A percentile compares a stretch with the other conserved stretches of the same genome.
Evolutionary conservation across 1,140 invertebrate genomes (phyloP).

Genomic region (Idris sp.): DNA sequence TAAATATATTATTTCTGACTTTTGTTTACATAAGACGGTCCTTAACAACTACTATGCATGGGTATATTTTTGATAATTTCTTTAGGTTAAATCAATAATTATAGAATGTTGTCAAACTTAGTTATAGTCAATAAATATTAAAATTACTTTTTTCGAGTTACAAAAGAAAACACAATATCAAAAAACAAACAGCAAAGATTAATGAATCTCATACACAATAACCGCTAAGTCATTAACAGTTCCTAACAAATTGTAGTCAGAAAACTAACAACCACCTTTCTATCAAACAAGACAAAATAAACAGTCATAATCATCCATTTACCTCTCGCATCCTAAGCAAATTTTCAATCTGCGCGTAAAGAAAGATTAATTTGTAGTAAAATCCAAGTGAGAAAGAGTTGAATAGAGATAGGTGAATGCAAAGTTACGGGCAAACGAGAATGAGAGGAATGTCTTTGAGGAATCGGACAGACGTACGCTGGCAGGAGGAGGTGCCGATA

Average conservation of each 20-base stretch:
- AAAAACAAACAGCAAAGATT: too few relatives aligned
- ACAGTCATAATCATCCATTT: conserved; percentile 29
- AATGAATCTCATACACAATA: too few relatives aligned
- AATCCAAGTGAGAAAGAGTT: conserved; percentile 35
- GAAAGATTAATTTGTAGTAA: conserved; percentile 56
- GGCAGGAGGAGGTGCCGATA: conserved; percentile 74
- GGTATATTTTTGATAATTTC: too few relatives aligned
- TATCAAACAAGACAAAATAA: too few relatives aligned
- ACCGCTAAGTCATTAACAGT: background rate
- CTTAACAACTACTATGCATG: too few relatives aligned
- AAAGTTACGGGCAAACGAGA: conserved; percentile 19
- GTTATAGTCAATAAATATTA: too few relatives aligned
- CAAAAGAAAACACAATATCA: too few relatives aligned
- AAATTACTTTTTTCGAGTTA: too few relatives aligned
- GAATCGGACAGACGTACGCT: conserved; percentile 62
- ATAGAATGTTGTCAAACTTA: too few relatives aligned
- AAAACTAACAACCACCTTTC: conserved; percentile 9
- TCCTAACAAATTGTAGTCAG: background rate
- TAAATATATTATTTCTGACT: too few relatives aligned
- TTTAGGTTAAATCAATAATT: too few relatives aligned
- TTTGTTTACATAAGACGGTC: too few relatives aligned
- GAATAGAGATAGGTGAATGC: conserved; percentile 28
- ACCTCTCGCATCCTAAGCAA: conserved; percentile 29
- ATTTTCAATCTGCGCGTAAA: conserved; percentile 43
- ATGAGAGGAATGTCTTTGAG: conserved; percentile 64